phyloP scores from a whole-genome alignment of 1,140 invertebrate genomes.

The Microplitis demolitor region DNA sequence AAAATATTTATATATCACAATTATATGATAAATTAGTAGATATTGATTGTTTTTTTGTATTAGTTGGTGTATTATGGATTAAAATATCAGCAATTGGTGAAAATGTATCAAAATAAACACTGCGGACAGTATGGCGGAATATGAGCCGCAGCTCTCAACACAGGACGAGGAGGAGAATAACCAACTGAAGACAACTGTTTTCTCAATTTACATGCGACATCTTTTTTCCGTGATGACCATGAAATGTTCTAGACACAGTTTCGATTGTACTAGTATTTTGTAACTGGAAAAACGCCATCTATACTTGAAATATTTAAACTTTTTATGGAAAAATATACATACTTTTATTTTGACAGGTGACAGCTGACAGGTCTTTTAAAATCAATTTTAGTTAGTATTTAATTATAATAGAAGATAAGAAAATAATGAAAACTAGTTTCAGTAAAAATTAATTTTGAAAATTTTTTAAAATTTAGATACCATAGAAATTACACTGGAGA shows the following conservation, averaged over 20 bases:
- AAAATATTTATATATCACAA: not conserved
- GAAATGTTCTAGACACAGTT: not conserved
- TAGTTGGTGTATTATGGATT: not conserved
- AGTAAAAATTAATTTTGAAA: too few species aligned
- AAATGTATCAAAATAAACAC: slow-evolving; percentile 30
- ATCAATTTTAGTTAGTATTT: too few species aligned
- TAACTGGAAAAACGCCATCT: not conserved
- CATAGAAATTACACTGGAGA: too few species aligned
- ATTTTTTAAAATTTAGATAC: too few species aligned
- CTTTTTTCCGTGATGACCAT: not conserved
- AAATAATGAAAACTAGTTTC: too few species aligned
- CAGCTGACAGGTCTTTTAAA: too few species aligned
- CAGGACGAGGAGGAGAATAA: not conserved
- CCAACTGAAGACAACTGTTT: not conserved
- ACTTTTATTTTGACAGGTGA: too few species aligned
- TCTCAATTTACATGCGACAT: not conserved
- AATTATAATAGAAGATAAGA: too few species aligned
- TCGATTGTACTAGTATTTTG: not conserved
- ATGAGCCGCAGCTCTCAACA: not conserved
- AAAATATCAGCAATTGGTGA: not conserved
- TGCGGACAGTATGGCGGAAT: slow-evolving; percentile 33
- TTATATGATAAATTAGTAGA: not conserved
- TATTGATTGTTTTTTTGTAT: not conserved
- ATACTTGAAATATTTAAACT: not conserved
- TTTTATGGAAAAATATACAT: too few species aligned